Conservation (phyloP, 1,140 invertebrate species). For the Cheumatopsyche charites region DNA sequence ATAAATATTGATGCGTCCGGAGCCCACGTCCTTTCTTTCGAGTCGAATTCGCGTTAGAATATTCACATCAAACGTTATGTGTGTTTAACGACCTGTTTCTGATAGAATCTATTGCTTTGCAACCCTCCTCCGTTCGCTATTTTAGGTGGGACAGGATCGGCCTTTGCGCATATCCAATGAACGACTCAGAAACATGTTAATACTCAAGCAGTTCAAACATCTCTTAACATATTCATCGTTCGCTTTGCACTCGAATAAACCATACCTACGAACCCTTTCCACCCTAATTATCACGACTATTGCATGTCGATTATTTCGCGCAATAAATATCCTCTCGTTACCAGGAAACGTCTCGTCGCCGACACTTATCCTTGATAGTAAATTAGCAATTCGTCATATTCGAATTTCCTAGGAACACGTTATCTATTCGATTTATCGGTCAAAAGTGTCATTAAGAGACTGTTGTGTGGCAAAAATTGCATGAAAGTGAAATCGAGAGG, state of each 20-base stretch:
- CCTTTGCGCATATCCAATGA: conserved; percentile 1
- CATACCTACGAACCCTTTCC: not conserved
- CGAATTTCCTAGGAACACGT: not conserved
- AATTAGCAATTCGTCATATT: not conserved
- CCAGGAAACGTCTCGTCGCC: not conserved
- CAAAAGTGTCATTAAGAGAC: conserved; percentile 1
- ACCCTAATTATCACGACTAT: not conserved
- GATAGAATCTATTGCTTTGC: not conserved
- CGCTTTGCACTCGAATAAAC: too few relatives aligned
- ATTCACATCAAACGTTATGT: conserved; percentile 23
- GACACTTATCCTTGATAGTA: not conserved
- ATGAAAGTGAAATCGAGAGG: too few relatives aligned
- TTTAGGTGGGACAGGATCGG: conserved; percentile 15
- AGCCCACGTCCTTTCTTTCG: too few relatives aligned
- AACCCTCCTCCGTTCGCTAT: conserved; percentile 1
- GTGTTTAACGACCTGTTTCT: conserved; percentile 18
- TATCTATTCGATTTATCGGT: conserved; percentile 6
- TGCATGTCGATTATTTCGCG: not conserved
- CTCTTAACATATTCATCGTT: not conserved
- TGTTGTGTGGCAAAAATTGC: too few relatives aligned
- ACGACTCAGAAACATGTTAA: not conserved
- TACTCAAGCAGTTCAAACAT: not conserved
- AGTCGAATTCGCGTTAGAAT: conserved; percentile 13
- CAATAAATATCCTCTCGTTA: not conserved
- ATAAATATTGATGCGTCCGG: too few relatives aligned